Evolutionary conservation across 1,140 invertebrate species (phyloP).

Genomic region (Asobara japonica): DNA sequence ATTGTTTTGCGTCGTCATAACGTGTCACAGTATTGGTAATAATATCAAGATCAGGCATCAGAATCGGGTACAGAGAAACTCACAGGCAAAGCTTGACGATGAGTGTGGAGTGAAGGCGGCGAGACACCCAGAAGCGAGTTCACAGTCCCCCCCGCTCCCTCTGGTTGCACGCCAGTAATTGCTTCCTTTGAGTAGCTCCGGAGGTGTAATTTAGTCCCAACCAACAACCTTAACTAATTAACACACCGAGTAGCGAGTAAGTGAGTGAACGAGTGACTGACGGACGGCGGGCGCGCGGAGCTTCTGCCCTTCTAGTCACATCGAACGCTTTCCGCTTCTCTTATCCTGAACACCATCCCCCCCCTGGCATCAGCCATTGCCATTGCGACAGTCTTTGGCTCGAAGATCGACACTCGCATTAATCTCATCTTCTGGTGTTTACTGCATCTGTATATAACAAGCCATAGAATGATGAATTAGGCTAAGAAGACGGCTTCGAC

Average conservation of each 20-base stretch:
- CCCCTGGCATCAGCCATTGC: neutral
- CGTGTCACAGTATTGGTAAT: neutral
- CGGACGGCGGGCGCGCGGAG: slow-evolving; percentile 31
- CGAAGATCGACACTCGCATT: neutral
- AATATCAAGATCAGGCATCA: neutral
- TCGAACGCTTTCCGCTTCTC: slow-evolving; percentile 9
- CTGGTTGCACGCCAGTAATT: slow-evolving; percentile 65
- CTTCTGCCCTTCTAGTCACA: slow-evolving; percentile 15
- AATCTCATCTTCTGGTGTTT: slow-evolving; percentile 9
- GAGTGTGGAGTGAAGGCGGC: neutral
- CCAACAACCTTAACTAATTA: slow-evolving; percentile 68
- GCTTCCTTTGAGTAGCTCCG: slow-evolving; percentile 67
- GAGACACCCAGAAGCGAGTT: slow-evolving; percentile 14
- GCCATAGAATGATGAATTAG: neutral
- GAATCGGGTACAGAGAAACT: neutral
- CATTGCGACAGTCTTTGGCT: slow-evolving; percentile 5
- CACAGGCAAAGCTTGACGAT: neutral
- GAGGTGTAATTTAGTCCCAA: slow-evolving; percentile 67
- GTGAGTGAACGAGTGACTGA: slow-evolving; percentile 43
- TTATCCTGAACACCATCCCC: neutral
- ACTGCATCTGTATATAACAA: neutral
- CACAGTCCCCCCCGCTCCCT: slow-evolving; percentile 56
- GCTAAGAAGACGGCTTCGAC: no score
- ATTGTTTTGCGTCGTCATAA: no score
- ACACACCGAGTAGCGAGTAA: slow-evolving; percentile 60